Evolutionary conservation across 1,140 invertebrate genomes (phyloP), one percentile per base, ranked within the genome.

Genomic region (Ephestia elutella): DNA sequence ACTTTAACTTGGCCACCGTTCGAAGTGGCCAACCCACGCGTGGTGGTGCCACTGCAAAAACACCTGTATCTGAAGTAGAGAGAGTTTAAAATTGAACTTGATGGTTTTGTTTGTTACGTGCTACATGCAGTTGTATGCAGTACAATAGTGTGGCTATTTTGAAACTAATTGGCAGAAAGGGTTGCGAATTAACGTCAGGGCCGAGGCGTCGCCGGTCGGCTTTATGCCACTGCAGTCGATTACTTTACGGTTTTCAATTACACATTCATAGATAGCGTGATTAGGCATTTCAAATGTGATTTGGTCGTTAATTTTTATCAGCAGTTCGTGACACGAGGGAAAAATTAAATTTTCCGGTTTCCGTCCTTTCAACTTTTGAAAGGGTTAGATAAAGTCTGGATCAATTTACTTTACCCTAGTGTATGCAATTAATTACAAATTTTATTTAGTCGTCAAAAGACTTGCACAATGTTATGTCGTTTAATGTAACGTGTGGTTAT

Each of bases 141-240:
- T 73, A 87, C 79, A 86, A 87, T 86, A 84, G 82, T 82, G 85
- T 80, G 75, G 82, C 81, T 85, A 83, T 87, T 87, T 85, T 77
- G 76, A 84, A 81, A 85, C 85, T 87, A 87, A 87, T 87, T 87
- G 85, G 85, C 85, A 85, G 82, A 85, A 83, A 87, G 83, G 83
- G 82, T 86, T 86, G 83, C 78, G 80, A 87, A 87, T 86, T 84
- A 85, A 85, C 79, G 82, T 84, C 85, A 82, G 69, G 75, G 79
- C 71, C 78, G 65, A 44, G 38, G 38, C 66, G 71, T 71, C 63
- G 71, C 68, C 68, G 73, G 63, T 63, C 70, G 75, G 73, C 81
- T 86, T 80, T 81, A 74, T 79, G 67, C 69, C 68, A 68, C 66
- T 66, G 64, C 70, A 70, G 66, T 67, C 71, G 68, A 74, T 83